Percentiles rank a stretch among this genome's conserved stretches.
Conservation (phyloP, 1,140 invertebrate species). For the Gryon sp. region DNA sequence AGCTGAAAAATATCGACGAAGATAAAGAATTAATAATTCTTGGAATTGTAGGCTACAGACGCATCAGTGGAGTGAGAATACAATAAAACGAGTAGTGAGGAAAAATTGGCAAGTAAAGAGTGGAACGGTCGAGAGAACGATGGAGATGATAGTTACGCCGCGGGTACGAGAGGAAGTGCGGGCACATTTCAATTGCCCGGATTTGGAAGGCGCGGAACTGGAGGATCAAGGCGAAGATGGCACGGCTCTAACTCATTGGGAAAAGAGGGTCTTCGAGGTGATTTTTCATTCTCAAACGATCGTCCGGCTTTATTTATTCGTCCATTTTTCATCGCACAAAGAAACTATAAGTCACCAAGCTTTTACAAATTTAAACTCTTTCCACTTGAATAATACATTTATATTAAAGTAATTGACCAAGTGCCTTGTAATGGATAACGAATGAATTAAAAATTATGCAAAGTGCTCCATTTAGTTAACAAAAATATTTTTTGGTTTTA, state of each 20-base stretch:
- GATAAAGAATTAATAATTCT: slow-evolving; percentile 4
- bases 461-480: too few species aligned
- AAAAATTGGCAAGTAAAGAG: slow-evolving; percentile 91
- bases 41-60: slow-evolving; percentile 85
- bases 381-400: background rate
- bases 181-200: slow-evolving; percentile 93
- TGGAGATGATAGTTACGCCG: slow-evolving; percentile 96
- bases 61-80: slow-evolving; percentile 95
- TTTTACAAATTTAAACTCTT: background rate
- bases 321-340: slow-evolving; percentile 11
- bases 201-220: slow-evolving; percentile 96
- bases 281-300: slow-evolving; percentile 51
- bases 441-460: too few species aligned
- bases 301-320: slow-evolving; percentile 19
- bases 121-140: slow-evolving; percentile 85
- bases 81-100: slow-evolving; percentile 90
- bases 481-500: too few species aligned
- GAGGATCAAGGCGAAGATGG: slow-evolving; percentile 99
- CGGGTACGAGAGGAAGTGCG: slow-evolving; percentile 91
- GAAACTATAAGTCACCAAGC: slow-evolving; percentile 1
- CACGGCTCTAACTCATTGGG: slow-evolving; percentile 98
- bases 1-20: too few species aligned
- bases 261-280: slow-evolving; percentile 98
- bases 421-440: too few species aligned
- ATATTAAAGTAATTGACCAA: too few species aligned